Evolutionary conservation across 1,140 invertebrate genomes (phyloP).

Genomic region (Cydia pomonella): DNA sequence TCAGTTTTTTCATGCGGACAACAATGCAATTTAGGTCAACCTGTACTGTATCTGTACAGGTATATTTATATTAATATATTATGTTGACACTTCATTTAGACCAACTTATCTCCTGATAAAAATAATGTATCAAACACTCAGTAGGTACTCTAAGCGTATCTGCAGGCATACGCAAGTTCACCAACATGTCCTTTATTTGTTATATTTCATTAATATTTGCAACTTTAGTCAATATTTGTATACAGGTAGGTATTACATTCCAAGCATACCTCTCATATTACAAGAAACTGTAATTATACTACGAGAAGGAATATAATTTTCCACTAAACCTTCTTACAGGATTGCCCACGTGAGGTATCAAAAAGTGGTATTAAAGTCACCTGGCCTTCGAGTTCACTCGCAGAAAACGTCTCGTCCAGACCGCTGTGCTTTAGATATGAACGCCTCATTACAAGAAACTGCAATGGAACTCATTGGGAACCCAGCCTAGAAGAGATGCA

Average conservation of each 20-base stretch:
- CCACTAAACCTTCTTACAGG: constrained; percentile 45
- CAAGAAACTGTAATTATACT: background rate
- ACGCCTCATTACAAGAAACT: constrained; percentile 57
- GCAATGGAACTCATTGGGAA: constrained; percentile 51
- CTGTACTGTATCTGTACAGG: background rate
- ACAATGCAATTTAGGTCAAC: background rate
- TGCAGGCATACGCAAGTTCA: background rate
- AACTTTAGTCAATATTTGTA: background rate
- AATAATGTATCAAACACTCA: constrained; percentile 12
- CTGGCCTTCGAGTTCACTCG: constrained; percentile 54
- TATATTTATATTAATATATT: constrained; percentile 5
- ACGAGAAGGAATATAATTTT: background rate
- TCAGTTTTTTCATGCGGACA: background rate
- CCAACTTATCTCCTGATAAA: background rate
- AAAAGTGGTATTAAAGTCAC: constrained; percentile 51
- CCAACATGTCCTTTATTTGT: background rate
- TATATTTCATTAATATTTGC: background rate
- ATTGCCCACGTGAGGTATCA: constrained; percentile 55
- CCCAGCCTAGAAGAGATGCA: constrained; percentile 44
- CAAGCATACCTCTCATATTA: background rate
- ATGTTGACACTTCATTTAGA: constrained; percentile 20
- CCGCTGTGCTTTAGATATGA: constrained; percentile 57
- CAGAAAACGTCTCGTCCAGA: constrained; percentile 51
- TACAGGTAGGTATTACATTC: constrained; percentile 20
- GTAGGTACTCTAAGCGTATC: background rate